A percentile compares a stretch with the other conserved stretches of the same genome.
These are phyloP conservation scores for Eupithecia vulgata DNA, from an alignment of 2,888 invertebrate genomes.

Conservation along the genomic window DNA sequence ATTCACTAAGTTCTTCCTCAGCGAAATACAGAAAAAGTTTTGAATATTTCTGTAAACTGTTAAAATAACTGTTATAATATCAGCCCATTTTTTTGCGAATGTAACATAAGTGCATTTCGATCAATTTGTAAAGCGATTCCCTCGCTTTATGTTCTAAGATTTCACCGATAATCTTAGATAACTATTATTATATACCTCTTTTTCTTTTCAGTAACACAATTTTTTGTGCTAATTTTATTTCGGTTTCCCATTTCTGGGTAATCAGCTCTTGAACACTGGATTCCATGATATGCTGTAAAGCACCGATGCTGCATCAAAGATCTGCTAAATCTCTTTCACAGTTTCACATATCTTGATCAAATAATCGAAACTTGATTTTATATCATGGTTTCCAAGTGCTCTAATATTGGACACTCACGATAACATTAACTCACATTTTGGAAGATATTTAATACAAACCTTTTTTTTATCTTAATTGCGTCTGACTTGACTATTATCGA, in stretches of 20 bases:
- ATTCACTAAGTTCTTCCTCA: no score
- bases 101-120: no score
- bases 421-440: background rate
- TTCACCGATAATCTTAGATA: background rate
- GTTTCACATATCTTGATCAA: background rate
- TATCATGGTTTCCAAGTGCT: background rate
- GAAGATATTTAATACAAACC: background rate
- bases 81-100: no score
- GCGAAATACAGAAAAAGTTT: no score
- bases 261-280: background rate
- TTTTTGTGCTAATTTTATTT: background rate
- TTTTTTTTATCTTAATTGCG: constrained; percentile 12
- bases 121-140: no score
- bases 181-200: no score
- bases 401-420: no score
- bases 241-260: background rate
- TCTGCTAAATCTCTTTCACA: background rate
- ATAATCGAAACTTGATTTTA: background rate
- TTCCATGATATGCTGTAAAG: background rate
- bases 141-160: background rate
- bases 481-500: constrained; percentile 13
- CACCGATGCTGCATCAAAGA: background rate
- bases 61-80: no score
- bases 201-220: no score
- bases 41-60: no score